Base-by-base conservation (phyloP, 2,797 vertebrate genomes). In the Xenopus petersii region DNA sequence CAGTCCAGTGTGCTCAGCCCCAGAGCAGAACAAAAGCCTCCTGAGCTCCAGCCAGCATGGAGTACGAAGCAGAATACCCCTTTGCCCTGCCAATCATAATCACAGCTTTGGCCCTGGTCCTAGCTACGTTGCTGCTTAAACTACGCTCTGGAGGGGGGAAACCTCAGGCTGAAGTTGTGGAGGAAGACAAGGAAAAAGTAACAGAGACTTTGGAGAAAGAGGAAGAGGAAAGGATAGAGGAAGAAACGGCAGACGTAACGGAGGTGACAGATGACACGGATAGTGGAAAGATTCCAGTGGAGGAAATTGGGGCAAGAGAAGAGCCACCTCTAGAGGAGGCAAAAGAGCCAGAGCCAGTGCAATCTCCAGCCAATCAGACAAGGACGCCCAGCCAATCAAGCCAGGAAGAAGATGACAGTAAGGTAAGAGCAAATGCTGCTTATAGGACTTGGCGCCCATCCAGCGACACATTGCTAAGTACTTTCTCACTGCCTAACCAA, bases 101-200 rank as follows among this genome's bases (percentile, higher is more conserved):
- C 83, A 95, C 94, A 0, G 85, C 87, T 13, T 81, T 94, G 24
- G 94, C 93, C 0, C 56, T 95, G 59, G 83, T 94, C 74, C 81
- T 94, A 13, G 92, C 92, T 51, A 88, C 91, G 0, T 81, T 91
- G 24, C 82, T 91, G 17, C 76, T 94, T 66, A 84, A 58, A 30
- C 90, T 85, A 63, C 82, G 84, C 10, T 78, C 81, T 5, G 63
- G 60, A 48, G 72, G 74, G 11, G 69, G 77, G 10, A 70, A 80
- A 59, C 24, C 62, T 62, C 71, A 58, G 63, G 68, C 66, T 67
- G 51, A 73, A 49, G 74, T 78, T 48, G 81, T 70, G 36, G 62
- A 55, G 71, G 68, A 3, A 67, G 75, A 65, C 67, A 68, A 67
- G 49, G 64, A 47, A 48, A 62, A 46, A 48, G 70, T 71, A 13